Evolutionary conservation across 2,113 vertebrate genomes (phyloP).

Genomic region (Syngnathus floridae): DNA sequence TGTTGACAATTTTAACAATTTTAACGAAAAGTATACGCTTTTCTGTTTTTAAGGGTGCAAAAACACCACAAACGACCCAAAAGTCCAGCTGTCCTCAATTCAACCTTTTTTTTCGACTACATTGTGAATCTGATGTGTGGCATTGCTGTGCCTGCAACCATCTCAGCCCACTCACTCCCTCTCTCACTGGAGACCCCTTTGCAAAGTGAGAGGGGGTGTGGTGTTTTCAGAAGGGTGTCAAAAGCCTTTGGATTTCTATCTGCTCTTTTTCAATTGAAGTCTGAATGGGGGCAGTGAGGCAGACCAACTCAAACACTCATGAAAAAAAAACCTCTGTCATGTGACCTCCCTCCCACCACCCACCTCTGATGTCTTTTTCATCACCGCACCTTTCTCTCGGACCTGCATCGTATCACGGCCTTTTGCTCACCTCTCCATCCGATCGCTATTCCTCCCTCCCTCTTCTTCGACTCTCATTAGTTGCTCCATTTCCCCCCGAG

Average conservation of each 20-base stretch:
- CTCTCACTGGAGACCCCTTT: slow-evolving; percentile 71
- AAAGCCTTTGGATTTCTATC: slow-evolving; percentile 85
- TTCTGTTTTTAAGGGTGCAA: neutral
- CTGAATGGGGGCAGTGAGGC: slow-evolving; percentile 79
- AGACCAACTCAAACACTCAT: slow-evolving; percentile 72
- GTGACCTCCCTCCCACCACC: slow-evolving; percentile 51
- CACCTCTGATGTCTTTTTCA: slow-evolving; percentile 76
- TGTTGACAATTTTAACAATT: neutral
- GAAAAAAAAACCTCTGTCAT: slow-evolving; percentile 75
- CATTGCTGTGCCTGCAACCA: slow-evolving; percentile 8
- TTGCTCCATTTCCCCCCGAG: slow-evolving; percentile 33
- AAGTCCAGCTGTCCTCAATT: slow-evolving; percentile 5
- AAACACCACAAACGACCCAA: neutral
- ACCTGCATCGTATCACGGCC: slow-evolving; percentile 66
- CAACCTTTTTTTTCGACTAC: neutral
- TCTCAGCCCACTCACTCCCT: slow-evolving; percentile 16
- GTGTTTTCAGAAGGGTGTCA: slow-evolving; percentile 86
- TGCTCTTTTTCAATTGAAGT: slow-evolving; percentile 82
- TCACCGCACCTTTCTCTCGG: slow-evolving; percentile 46
- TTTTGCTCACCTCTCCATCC: slow-evolving; percentile 58
- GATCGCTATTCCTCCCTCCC: slow-evolving; percentile 24
- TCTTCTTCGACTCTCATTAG: slow-evolving; percentile 40
- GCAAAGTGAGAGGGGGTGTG: slow-evolving; percentile 74
- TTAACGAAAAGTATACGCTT: too few relatives aligned
- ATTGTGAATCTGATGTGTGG: slow-evolving; percentile 12